phyloP scores from a whole-genome alignment of 2,888 invertebrate genomes.

The Rhogogaster chlorosoma region DNA sequence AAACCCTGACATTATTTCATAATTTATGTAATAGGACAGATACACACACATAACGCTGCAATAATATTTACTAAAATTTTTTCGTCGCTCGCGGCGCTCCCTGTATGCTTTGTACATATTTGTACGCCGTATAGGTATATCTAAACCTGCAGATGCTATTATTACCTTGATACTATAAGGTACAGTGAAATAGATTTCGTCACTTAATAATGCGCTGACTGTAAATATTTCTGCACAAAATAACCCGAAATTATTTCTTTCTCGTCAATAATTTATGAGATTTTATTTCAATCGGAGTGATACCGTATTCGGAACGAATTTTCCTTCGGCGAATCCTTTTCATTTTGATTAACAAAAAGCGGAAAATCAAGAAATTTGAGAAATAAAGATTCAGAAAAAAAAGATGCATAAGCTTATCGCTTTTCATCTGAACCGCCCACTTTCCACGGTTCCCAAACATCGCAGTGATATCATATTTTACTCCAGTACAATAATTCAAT shows the following conservation, averaged over 20 bases:
- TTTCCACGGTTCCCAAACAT: neutral
- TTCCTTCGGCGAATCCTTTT: neutral
- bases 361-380: neutral
- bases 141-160: neutral
- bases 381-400: neutral
- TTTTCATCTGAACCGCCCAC: no score
- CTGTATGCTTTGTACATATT: neutral
- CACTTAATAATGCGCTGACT: neutral
- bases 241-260: neutral
- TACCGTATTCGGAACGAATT: neutral
- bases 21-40: conserved; percentile 40
- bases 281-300: neutral
- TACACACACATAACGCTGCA: conserved; percentile 4
- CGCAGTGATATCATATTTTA: neutral
- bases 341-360: no score
- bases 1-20: conserved; percentile 45
- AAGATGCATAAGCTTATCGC: no score
- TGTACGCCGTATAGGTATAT: conserved; percentile 21
- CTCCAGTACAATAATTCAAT: neutral
- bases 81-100: neutral
- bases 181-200: neutral
- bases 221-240: neutral
- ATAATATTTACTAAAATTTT: conserved; percentile 45
- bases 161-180: neutral
- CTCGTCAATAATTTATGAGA: neutral